Base-by-base conservation (phyloP, 2,888 invertebrate genomes). In the Platypus cylindrus region DNA sequence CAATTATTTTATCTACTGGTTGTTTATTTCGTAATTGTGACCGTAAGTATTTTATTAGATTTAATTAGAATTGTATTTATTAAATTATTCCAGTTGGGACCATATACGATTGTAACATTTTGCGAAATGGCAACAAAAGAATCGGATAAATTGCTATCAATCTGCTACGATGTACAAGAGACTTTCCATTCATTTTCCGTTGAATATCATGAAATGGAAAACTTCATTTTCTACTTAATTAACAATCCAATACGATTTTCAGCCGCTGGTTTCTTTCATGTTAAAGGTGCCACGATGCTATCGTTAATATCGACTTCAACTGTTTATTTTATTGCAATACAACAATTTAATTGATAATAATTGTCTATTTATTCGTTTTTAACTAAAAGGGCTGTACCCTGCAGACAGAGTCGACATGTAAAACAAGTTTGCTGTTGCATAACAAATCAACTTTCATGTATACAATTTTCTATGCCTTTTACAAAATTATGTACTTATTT, bases 31-130 rank as follows among this genome's bases (percentile, higher is more conserved):
- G n/a, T n/a, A n/a, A n/a, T n/a, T n/a, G n/a, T n/a, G n/a, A n/a
- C n/a, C n/a, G n/a, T n/a, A n/a, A n/a, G n/a, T n/a, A n/a, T n/a
- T n/a, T n/a, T n/a, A n/a, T n/a, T n/a, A n/a, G n/a, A n/a, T n/a
- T n/a, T n/a, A n/a, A n/a, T n/a, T n/a, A n/a, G n/a, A n/a, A n/a
- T n/a, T n/a, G n/a, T n/a, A n/a, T n/a, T n/a, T n/a, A n/a, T n/a
- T n/a, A n/a, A n/a, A n/a, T 23, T 32, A n/a, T 39, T 39, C 29
- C 22, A 39, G 38, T 16, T 39, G 16, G 34, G 34, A 14, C 38
- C 34, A 11, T 39, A 32, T 29, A 28, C 35, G 4, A 22, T 39
- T 7, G 35, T 34, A 9, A 32, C 32, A 20, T 17, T 32, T n/a
- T 39, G 38, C 12, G 38, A 36, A 24, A 30, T 30, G 22, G 32